A percentile compares a stretch with the other conserved stretches of the same genome.
Evolutionary conservation across 1,140 invertebrate genomes (phyloP).

Genomic region (Melanaphis sacchari): DNA sequence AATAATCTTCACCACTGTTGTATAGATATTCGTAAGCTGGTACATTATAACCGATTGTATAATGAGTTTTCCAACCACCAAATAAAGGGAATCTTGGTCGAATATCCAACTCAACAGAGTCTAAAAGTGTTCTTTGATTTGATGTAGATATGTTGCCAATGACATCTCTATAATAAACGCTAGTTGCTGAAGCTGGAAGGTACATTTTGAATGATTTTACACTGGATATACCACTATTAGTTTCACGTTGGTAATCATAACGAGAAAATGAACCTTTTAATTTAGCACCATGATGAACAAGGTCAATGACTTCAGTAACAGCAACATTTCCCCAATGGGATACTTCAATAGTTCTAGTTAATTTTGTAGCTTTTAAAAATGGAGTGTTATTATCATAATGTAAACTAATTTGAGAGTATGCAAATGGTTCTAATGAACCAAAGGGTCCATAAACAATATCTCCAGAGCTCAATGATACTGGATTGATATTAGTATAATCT

Average conservation of each 20-base stretch:
- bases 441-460: conserved; percentile 88
- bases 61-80: conserved; percentile 98
- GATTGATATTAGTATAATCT: conserved; percentile 86
- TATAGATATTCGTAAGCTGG: conserved; percentile 96
- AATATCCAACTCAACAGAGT: conserved; percentile 93
- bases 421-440: conserved; percentile 73
- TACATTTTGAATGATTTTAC: conserved; percentile 84
- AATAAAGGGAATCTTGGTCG: conserved; percentile 96
- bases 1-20: conserved; percentile 71
- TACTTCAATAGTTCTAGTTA: conserved; percentile 91
- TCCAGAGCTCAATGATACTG: conserved; percentile 79
- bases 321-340: conserved; percentile 99
- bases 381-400: conserved; percentile 98
- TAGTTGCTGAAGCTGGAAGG: conserved; percentile 74
- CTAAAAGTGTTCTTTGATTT: conserved; percentile 83
- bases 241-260: conserved; percentile 94
- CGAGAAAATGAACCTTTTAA: conserved; percentile 94
- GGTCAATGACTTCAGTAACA: conserved; percentile 91
- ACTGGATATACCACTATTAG: conserved; percentile 81
- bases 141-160: conserved; percentile 99
- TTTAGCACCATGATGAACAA: conserved; percentile 90
- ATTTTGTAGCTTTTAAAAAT: conserved; percentile 86
- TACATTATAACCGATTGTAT: conserved; percentile 96
- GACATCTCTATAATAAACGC: conserved; percentile 95
- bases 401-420: conserved; percentile 74